Evolutionary conservation across 2,797 vertebrate species (phyloP).

Genomic region (Macropodus opercularis): DNA sequence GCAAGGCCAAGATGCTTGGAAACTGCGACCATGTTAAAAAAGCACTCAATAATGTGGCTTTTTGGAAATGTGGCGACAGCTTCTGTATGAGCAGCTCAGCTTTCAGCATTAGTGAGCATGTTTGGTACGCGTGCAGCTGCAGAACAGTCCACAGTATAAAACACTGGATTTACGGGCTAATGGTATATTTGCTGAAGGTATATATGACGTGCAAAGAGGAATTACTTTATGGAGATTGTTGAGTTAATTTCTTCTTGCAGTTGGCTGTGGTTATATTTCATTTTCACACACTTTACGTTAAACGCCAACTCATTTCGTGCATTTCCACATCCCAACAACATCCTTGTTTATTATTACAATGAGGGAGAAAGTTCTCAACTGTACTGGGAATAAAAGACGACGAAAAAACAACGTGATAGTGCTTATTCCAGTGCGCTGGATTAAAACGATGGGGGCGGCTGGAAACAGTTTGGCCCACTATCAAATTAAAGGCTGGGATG

Average conservation of each 20-base stretch:
- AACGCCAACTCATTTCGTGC: slow-evolving; percentile 45
- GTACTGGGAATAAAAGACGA: slow-evolving; percentile 56
- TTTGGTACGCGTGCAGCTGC: slow-evolving; percentile 66
- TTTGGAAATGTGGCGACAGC: slow-evolving; percentile 80
- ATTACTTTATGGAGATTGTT: slow-evolving; percentile 28
- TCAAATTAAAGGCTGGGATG: slow-evolving; percentile 77
- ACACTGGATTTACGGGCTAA: slow-evolving; percentile 49
- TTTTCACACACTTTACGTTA: slow-evolving; percentile 42
- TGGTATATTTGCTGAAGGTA: slow-evolving; percentile 35
- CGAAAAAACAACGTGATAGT: slow-evolving; percentile 72
- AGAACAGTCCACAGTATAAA: slow-evolving; percentile 38
- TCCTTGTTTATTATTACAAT: slow-evolving; percentile 40
- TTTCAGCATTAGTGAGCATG: slow-evolving; percentile 75
- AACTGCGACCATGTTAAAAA: slow-evolving; percentile 83
- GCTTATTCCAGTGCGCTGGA: slow-evolving; percentile 67
- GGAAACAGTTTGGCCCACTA: slow-evolving; percentile 72
- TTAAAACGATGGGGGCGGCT: slow-evolving; percentile 65
- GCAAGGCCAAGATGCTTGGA: slow-evolving; percentile 81
- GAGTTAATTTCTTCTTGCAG: slow-evolving; percentile 32
- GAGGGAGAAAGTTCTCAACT: slow-evolving; percentile 47
- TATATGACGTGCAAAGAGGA: slow-evolving; percentile 39
- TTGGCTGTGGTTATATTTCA: slow-evolving; percentile 46
- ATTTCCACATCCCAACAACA: slow-evolving; percentile 44
- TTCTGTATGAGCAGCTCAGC: slow-evolving; percentile 69
- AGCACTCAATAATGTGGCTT: slow-evolving; percentile 82